Evolutionary conservation across 2,797 vertebrate species (phyloP).

Genomic region (Ptychobarbus kaznakovi): DNA sequence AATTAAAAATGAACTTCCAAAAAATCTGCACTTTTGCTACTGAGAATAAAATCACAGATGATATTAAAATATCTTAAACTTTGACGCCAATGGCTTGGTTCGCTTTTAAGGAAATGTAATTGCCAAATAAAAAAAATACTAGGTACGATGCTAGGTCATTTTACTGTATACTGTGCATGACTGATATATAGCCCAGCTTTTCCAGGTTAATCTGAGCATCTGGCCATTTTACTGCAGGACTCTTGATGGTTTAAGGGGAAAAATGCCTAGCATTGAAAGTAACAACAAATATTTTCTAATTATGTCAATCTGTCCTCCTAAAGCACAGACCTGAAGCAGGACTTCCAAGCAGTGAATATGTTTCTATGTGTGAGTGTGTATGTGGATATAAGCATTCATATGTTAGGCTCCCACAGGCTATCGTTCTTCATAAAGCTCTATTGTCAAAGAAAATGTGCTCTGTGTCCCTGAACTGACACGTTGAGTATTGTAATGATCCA

Average conservation of each 20-base stretch:
- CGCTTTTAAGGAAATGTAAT: background rate
- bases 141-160: background rate
- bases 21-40: background rate
- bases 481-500: constrained; percentile 19
- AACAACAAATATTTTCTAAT: background rate
- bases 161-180: too few relatives aligned
- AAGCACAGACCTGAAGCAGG: background rate
- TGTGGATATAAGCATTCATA: background rate
- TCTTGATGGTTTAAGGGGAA: background rate
- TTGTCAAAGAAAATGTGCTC: constrained; percentile 25
- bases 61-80: background rate
- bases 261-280: background rate
- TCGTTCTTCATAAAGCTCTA: constrained; percentile 40
- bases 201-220: background rate
- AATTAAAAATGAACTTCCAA: background rate
- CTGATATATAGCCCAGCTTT: background rate
- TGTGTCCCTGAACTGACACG: constrained; percentile 3
- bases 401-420: constrained; percentile 17
- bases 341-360: background rate
- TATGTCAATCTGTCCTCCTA: background rate
- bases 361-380: background rate
- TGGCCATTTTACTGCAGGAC: background rate
- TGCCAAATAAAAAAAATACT: background rate
- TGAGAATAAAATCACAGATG: background rate
- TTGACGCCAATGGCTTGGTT: background rate